phyloP scores from a whole-genome alignment of 2,888 invertebrate genomes.

The Mystacides longicornis region DNA sequence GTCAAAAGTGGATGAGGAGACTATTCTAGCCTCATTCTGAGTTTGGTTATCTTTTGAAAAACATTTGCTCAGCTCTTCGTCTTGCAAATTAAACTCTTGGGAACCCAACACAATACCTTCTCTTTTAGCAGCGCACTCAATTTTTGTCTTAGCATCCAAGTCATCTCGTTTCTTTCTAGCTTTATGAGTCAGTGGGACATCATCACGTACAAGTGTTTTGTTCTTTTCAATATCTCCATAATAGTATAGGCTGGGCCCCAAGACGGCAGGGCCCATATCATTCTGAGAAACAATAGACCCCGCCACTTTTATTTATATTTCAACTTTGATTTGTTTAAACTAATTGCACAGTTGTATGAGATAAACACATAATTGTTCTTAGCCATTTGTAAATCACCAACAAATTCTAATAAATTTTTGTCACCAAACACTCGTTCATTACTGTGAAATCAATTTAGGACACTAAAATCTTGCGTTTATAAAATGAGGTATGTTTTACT shows the following conservation, averaged over 20 bases:
- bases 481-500: no score
- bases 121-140: conserved; percentile 7
- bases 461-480: neutral
- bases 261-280: conserved; percentile 41
- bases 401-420: neutral
- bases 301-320: conserved; percentile 9
- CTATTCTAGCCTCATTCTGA: neutral
- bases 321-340: neutral
- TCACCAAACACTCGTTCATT: neutral
- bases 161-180: conserved; percentile 11
- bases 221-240: conserved; percentile 49
- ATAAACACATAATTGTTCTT: neutral
- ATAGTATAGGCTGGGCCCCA: conserved; percentile 52
- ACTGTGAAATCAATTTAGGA: neutral
- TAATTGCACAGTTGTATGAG: neutral
- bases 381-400: no score
- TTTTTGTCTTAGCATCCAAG: neutral
- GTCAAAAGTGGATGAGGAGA: conserved; percentile 9
- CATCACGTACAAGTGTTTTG: conserved; percentile 23
- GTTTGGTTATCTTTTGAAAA: neutral
- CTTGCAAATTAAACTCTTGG: conserved; percentile 4
- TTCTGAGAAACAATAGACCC: conserved; percentile 26
- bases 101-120: conserved; percentile 8
- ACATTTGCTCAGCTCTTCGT: conserved; percentile 2
- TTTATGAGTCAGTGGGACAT: conserved; percentile 22